Base-by-base conservation (phyloP, 1,140 invertebrate species). In the Triops cancriformis region DNA sequence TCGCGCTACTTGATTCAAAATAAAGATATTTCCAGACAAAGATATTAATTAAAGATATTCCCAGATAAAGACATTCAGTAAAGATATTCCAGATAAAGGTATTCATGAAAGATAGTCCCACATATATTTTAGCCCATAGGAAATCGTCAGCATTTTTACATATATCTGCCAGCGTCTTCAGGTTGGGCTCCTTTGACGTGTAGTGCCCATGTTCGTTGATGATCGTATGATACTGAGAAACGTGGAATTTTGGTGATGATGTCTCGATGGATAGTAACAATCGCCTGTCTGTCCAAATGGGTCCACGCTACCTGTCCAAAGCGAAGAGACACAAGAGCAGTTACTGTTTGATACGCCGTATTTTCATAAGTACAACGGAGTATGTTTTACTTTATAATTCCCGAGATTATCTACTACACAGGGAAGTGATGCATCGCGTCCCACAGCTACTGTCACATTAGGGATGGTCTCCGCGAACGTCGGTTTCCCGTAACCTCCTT, bases 211-310 rank as follows among this genome's bases (percentile, higher is more conserved):
- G 94, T 95, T 86, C 94, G 94, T 80, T 94, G 93, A 84, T 94
- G 94, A 84, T 95, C 94, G 83, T 94, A 92, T 1, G 93, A 93
- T 11, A 97, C 92, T 80, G 91, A 91, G 85, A 95, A 96, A 77
- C 94, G 87, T 14, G 93, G 90, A 83, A 96, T 90, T 75, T 93
- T 88, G 0, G 93, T 92, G 77, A 97, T 94, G 27, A 97, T 93
- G 83, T 95, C 93, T 51, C 93, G 90, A 84, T 96, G 94, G 82
- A 96, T 94, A 14, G 93, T 95, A 64, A 97, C 86, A 80, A 96
- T 92, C 93, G 95, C 95, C 85, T 96, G 92, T n/a, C 94, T 89
- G 83, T 95, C 94, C 80, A 96, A 94, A 84, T 97, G 94, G 74
- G 96, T 92, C 94, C 94, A 97, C 41, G 94, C 94, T 79, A 96